These are phyloP conservation scores for Plagiodera versicolora DNA, from an alignment of 2,888 invertebrate species.

Conservation along the genomic window DNA sequence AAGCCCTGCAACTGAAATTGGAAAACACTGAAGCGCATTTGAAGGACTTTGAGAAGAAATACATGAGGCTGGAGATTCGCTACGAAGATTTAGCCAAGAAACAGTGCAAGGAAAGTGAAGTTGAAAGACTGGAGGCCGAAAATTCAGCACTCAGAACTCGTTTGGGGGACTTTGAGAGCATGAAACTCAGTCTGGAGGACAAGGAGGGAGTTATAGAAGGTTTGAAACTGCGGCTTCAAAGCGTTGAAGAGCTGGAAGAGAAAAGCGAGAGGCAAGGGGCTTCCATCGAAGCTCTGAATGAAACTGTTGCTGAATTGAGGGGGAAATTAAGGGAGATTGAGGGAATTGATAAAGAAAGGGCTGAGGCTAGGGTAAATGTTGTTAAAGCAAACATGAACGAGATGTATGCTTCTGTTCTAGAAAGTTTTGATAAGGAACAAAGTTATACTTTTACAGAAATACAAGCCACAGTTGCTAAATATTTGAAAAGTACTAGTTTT, in stretches of 20 bases:
- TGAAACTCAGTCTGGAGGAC: constrained; percentile 22
- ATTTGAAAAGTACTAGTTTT: constrained; percentile 33
- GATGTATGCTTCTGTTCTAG: constrained; percentile 45
- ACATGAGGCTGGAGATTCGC: constrained; percentile 26
- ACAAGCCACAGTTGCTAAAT: constrained; percentile 28
- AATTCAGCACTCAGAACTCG: constrained; percentile 18
- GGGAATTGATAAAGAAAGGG: constrained; percentile 22
- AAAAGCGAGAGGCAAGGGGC: constrained; percentile 19
- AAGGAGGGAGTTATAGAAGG: constrained; percentile 28
- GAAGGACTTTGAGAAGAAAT: constrained; percentile 30
- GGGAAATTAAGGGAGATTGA: constrained; percentile 29
- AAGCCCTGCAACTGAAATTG: constrained; percentile 48
- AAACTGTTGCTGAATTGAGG: constrained; percentile 27
- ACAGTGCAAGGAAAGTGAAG: constrained; percentile 7
- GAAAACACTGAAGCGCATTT: constrained; percentile 48
- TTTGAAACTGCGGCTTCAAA: constrained; percentile 30
- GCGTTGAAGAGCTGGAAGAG: constrained; percentile 26
- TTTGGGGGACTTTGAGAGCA: constrained; percentile 19
- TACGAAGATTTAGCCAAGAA: constrained; percentile 18
- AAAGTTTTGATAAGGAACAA: constrained; percentile 32
- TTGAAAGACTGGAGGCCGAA: constrained; percentile 26
- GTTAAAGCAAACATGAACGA: constrained; percentile 43
- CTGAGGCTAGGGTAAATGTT: constrained; percentile 14
- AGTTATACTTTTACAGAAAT: constrained; percentile 26
- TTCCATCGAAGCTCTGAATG: constrained; percentile 25